These are phyloP conservation scores for Cepaea hortensis DNA, from an alignment of 2,888 invertebrate genomes.

Conservation along the genomic window DNA sequence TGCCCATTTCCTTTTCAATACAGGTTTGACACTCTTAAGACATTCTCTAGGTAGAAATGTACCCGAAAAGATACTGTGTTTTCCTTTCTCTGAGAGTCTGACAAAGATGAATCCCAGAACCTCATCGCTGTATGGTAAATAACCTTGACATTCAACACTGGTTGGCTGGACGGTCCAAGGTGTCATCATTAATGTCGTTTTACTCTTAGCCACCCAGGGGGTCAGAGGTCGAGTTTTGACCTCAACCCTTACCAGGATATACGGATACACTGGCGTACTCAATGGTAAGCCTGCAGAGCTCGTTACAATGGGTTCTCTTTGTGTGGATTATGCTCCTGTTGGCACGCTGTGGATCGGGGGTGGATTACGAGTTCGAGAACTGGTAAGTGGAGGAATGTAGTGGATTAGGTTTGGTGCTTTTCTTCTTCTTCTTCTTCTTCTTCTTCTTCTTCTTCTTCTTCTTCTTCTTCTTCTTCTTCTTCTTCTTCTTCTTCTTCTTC, in stretches of 20 bases:
- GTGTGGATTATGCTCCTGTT: constrained; percentile 15
- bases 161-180: neutral
- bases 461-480: neutral
- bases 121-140: no score
- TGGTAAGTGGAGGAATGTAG: constrained; percentile 6
- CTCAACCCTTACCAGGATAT: constrained; percentile 19
- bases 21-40: no score
- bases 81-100: no score
- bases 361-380: constrained; percentile 32
- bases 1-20: no score
- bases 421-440: constrained; percentile 4
- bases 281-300: neutral
- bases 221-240: constrained; percentile 14
- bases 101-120: no score
- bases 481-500: neutral
- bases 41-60: no score
- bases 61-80: no score
- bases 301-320: constrained; percentile 6
- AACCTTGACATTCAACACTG: neutral
- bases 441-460: neutral
- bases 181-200: neutral
- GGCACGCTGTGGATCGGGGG: neutral
- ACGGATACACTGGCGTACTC: constrained; percentile 34
- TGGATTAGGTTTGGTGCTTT: neutral
- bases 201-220: constrained; percentile 5